Evolutionary conservation across 2,113 vertebrate species (phyloP), one percentile per base, ranked within the genome.

Genomic region (Neogobius melanostomus): DNA sequence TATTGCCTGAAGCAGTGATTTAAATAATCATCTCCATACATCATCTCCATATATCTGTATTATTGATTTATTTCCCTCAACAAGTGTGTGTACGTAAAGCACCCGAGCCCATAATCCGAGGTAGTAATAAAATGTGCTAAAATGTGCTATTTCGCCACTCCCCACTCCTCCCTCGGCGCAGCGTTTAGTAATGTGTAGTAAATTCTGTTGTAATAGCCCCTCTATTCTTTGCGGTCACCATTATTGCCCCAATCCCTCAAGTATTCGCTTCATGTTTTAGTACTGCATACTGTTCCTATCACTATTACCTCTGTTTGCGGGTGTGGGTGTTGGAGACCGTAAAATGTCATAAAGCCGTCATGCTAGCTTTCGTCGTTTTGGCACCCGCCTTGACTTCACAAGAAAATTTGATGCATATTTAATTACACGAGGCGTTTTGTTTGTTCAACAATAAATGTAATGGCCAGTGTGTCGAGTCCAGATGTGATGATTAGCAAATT

Each of bases 191-290:
- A 82, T 73, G 69, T 78, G 82, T 68, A 81, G 79, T 89, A 76
- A 82, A 87, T 82, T 88, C 74, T 67, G 73, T 68, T 54, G 69
- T 86, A 83, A 88, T 82, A 80, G 82, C 80, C 66, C 72, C 74
- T 81, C 68, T 82, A 61, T 68, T 79, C 76, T 86, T 83, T 87
- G 82, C 71, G 64, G 76, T 79, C 42, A 60, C 81, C 71, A 83
- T 86, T 82, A 87, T 72, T 80, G 85, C 72, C 81, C 73, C 63
- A 85, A 80, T 83, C 87, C 85, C 83, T 57, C 75, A 84, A 82
- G 84, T 81, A 85, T 85, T 85, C 42, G 15, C 85, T 77, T 87
- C 65, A 82, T 83, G 73, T 82, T 88, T 86, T 85, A 80, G 82
- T 75, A 67, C 57, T 59, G 69, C 62, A 69, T n/a, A 79, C 71